A percentile compares a stretch with the other conserved stretches of the same genome.
These are phyloP conservation scores for Tiaroga cobitis DNA, from an alignment of 2,797 vertebrate species.

Conservation along the genomic window DNA sequence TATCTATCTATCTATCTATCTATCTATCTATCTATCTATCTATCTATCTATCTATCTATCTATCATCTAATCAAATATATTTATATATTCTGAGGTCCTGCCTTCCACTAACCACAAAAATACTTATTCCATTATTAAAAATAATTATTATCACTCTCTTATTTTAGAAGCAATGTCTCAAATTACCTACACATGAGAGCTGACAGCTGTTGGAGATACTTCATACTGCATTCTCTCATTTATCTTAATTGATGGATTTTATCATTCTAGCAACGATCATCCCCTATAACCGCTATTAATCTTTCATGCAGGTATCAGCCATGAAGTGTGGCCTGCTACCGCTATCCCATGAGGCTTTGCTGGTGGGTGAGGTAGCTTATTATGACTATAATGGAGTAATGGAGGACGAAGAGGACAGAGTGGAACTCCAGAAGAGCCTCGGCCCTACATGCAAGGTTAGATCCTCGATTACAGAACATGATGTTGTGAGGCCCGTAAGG, in stretches of 20 bases:
- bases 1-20: neutral
- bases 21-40: no score
- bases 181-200: neutral
- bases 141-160: neutral
- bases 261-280: neutral
- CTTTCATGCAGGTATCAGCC: conserved; percentile 84
- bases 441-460: conserved; percentile 95
- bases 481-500: neutral
- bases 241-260: neutral
- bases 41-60: neutral
- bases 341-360: conserved; percentile 90
- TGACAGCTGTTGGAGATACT: neutral
- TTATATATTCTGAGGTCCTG: neutral
- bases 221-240: neutral
- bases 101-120: neutral
- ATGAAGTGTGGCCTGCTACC: conserved; percentile 95
- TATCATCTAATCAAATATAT: neutral
- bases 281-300: neutral
- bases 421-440: conserved; percentile 94
- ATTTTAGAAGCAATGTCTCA: neutral
- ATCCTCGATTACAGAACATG: neutral
- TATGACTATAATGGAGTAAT: conserved; percentile 91
- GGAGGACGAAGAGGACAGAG: conserved; percentile 90
- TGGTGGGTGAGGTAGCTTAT: conserved; percentile 92
- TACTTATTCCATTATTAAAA: neutral